Percentiles rank a stretch among this genome's conserved stretches.
These are phyloP conservation scores for Drosophila fuyamai DNA, from an alignment of 1,140 invertebrate species.

Conservation along the genomic window DNA sequence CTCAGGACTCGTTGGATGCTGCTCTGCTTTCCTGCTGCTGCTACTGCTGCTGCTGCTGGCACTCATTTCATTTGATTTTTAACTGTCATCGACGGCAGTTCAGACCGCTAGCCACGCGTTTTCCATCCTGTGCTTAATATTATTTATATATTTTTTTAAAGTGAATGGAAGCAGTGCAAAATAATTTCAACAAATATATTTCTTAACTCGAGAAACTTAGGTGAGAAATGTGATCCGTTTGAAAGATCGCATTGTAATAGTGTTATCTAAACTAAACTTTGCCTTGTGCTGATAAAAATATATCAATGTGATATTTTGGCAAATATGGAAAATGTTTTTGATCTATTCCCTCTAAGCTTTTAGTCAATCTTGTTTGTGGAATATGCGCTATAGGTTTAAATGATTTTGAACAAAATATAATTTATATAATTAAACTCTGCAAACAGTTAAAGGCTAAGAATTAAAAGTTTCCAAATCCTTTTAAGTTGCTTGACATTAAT, in stretches of 20 bases:
- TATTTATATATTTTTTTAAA: constrained; percentile 13
- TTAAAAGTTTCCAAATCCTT: no score
- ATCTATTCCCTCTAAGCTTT: no score
- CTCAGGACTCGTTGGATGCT: constrained; percentile 42
- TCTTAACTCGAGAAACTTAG: background rate
- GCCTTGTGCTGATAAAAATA: no score
- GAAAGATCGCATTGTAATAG: background rate
- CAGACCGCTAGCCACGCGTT: constrained; percentile 8
- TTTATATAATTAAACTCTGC: no score
- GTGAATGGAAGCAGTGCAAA: constrained; percentile 2
- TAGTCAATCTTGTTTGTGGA: no score
- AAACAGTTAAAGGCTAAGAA: no score
- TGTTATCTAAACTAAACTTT: background rate
- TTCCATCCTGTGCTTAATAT: background rate
- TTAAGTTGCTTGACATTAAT: no score
- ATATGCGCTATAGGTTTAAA: no score
- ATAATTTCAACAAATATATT: background rate
- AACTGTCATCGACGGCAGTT: constrained; percentile 82
- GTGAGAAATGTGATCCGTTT: constrained; percentile 4
- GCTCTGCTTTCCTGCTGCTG: constrained; percentile 26
- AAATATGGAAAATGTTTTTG: no score
- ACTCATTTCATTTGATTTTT: constrained; percentile 84
- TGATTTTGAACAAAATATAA: no score
- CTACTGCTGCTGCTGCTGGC: constrained; percentile 27
- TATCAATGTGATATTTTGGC: no score